A percentile compares a stretch with the other conserved stretches of the same genome.
phyloP scores from a whole-genome alignment of 2,888 invertebrate genomes.

The Gnatocerus cornutus region DNA sequence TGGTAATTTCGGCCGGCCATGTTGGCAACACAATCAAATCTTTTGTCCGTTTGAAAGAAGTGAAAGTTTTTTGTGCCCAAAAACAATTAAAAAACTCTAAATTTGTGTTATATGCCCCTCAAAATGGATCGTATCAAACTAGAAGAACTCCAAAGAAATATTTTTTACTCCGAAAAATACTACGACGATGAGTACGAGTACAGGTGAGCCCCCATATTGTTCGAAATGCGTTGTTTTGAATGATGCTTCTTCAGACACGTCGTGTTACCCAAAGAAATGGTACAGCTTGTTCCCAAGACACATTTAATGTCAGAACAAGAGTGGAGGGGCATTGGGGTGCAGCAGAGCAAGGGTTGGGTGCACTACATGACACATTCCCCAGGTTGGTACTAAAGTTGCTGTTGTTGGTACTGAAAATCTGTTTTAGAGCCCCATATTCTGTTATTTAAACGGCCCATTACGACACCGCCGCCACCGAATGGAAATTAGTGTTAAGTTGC shows the following conservation, averaged over 20 bases:
- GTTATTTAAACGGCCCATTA: slow-evolving; percentile 83
- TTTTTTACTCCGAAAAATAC: slow-evolving; percentile 96
- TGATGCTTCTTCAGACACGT: slow-evolving; percentile 84
- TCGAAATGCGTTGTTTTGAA: not conserved
- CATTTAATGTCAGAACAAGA: slow-evolving; percentile 95
- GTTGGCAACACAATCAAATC: slow-evolving; percentile 47
- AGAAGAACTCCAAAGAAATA: slow-evolving; percentile 76
- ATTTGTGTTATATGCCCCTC: too few species aligned
- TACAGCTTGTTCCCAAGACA: slow-evolving; percentile 91
- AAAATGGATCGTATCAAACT: not conserved
- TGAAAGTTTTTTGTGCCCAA: slow-evolving; percentile 32
- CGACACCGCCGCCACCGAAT: slow-evolving; percentile 68
- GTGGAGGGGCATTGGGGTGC: slow-evolving; percentile 95
- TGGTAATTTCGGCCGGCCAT: slow-evolving; percentile 6
- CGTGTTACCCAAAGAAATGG: slow-evolving; percentile 93
- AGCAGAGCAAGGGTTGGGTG: slow-evolving; percentile 97
- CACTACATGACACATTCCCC: slow-evolving; percentile 98
- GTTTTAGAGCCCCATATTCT: slow-evolving; percentile 83
- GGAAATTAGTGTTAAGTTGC: slow-evolving; percentile 8
- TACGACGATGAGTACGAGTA: slow-evolving; percentile 93
- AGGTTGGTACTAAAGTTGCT: slow-evolving; percentile 72
- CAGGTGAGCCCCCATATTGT: slow-evolving; percentile 78
- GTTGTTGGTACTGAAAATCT: not conserved
- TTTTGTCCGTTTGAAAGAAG: slow-evolving; percentile 39
- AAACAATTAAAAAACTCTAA: not conserved